Base-by-base conservation (phyloP, 2,113 vertebrate species). In the Rhineura floridana region DNA sequence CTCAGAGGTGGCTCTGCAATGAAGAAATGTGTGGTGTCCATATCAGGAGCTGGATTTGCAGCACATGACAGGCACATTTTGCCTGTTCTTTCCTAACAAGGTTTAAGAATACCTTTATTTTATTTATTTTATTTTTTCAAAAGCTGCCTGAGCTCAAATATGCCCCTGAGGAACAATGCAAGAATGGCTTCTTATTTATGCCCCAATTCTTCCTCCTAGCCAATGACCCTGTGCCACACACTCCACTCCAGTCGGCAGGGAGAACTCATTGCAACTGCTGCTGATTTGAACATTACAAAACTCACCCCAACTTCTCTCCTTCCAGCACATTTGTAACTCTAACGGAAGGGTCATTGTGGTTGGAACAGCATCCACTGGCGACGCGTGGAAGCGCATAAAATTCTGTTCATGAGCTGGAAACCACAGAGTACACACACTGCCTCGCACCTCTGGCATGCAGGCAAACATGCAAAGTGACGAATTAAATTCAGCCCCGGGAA, bases 401-500 rank as follows among this genome's bases (percentile, higher is more conserved):
- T 76, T 75, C 48, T 62, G 69, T 75, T 82, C 52, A 36, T 25
- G 39, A 81, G 78, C 67, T n/a, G 52, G 52, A 50, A 75, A 73
- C 79, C 9, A 1, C 86, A 62, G 33, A 69, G 55, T 23, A 36
- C 17, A 3, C 33, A 28, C 23, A 46, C 23, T 10, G 52, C 69
- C 52, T 82, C 33, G 52, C 25, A 21, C 82, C 70, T 82, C 70
- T 76, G 70, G 55, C 70, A 65, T 89, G 72, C 28, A 90, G 65
- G 83, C 30, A 83, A 33, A 85, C 84, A 89, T 80, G 87, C 59
- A 84, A 48, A 44, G 2, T 21, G 25, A 3, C 0, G n/a, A 75
- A 6, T 91, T 78, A 91, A 89, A 87, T 63, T 72, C 0, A 76
- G 23, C 42, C 55, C 28, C 1, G 42, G 69, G 52, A 81, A 73